Evolutionary conservation across 2,113 vertebrate species (phyloP), one percentile per base, ranked within the genome.

Genomic region (Columbina picui): DNA sequence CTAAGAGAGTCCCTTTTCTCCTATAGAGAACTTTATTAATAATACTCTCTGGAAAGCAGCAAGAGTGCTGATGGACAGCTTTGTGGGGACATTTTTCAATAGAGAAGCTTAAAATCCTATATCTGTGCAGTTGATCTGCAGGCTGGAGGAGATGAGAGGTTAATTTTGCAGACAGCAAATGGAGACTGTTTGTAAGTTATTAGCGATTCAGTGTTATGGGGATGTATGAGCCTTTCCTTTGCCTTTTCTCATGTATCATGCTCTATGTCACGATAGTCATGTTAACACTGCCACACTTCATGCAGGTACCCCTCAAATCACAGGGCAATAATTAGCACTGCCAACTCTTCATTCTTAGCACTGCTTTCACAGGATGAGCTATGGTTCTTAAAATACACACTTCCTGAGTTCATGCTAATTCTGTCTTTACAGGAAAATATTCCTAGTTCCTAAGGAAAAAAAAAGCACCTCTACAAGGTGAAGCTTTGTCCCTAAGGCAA

Each of bases 11-110:
- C 79, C 73, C 59, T 59, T 73, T 95, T 90, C 90, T 97, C 56
- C 89, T 91, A 1, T 10, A 52, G 79, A 96, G 69, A 71, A 87
- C 90, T 97, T 94, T 91, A 96, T 96, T 96, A 96, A 94, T 89
- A 91, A 89, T 17, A 30, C 12, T 95, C 36, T 52, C 9, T 12
- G 14, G 65, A 68, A 95, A 85, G 52, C 79, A 93, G 69, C 52
- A 9, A 52, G 59, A 83, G 23, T 38, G 75, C 88, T 94, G 89
- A 93, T 77, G 69, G 92, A 87, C 94, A 95, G 85, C 68, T 74
- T 77, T 91, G 57, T 74, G 90, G 73, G 36, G 71, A 23, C 36
- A 75, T 94, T 94, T 84, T 93, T 93, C 93, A 76, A 25, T 2
- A 47, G n/a, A 47, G 63, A 82, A 89, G 74, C 65, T 77, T 74